Evolutionary conservation across 2,888 invertebrate genomes (phyloP), one percentile per base, ranked within the genome.

Genomic region (Cepaea hortensis): DNA sequence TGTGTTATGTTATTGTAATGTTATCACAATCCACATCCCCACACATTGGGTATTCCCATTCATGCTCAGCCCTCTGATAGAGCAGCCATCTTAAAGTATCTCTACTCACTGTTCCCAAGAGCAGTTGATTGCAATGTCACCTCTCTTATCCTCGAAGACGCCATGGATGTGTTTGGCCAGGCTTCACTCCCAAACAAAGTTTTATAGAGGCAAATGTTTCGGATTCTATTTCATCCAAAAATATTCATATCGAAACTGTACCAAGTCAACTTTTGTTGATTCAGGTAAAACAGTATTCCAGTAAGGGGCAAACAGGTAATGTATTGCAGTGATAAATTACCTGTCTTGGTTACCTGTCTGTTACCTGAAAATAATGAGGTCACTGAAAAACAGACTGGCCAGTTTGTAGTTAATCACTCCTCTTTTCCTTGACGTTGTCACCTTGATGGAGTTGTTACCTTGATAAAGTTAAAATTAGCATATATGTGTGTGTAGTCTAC

Each of bases 281-380:
- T 75, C 46, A 75, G 23, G 46, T 48, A 48, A 13, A 48, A 20
- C 15, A 13, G 46, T 75, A 23, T 75, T 46, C 35, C n/a, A 76
- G 15, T 7, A 50, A 55, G n/a, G n/a, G 7, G 11, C 5, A 55
- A 50, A 1, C 5, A 76, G 20, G 11, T 55, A n/a, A 76, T 50
- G 48, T 55, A 76, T 76, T 55, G 55, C 55, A 9, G 18, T 76
- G n/a, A 76, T 55, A n/a, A 76, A 50, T 76, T 76, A 76, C 76
- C 55, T 76, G n/a, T 76, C 5, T 55, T 55, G 13, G 76, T n/a
- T 50, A 76, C 15, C 20, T 18, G 9, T 76, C 50, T 50, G n/a
- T 9, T 15, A 50, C 9, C 76, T n/a, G 55, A 76, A 13, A 76
- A 55, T 55, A 76, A 76, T 76, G 55, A 76, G 76, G 76, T 76